Evolutionary conservation across 2,113 vertebrate species (phyloP), one percentile per base, ranked within the genome.

Genomic region (Halichoeres trimaculatus): DNA sequence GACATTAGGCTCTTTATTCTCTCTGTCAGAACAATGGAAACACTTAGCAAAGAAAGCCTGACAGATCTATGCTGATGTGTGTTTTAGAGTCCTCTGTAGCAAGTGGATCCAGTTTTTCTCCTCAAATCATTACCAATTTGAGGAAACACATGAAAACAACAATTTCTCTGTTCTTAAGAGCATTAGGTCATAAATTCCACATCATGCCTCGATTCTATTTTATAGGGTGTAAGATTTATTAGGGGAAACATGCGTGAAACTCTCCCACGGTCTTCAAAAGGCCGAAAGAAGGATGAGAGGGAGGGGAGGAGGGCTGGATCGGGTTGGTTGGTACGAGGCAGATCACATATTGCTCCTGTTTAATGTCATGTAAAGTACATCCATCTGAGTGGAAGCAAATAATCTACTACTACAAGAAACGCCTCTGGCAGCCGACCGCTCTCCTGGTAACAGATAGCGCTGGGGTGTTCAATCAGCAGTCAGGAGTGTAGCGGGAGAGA

Each of bases 351-450:
- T 85, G 74, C 76, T 68, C 73, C 73, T 80, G 77, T 90, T 91
- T 84, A 89, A 89, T 90, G 85, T 78, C 82, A 92, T 90, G 88
- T 84, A 90, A 87, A 90, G 80, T 79, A 80, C 82, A 68, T 86
- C 78, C 78, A 80, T 88, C 82, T 63, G 70, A 81, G 80, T 83
- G 80, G 61, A 77, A 71, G 83, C 70, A 87, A 84, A 89, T 88
- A 85, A 88, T 91, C 85, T 85, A 82, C 76, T 45, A 68, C 65
- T 80, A 66, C 69, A 61, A 65, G 74, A 82, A 83, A 68, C 3
- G 66, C 85, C 71, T 40, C 57, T 69, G 78, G 89, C 90, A 84
- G 81, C 76, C 64, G 68, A 74, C 64, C 81, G 62, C 72, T 84
- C 78, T 76, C 80, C 63, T 67, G 60, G 62, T 81, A 77, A 81